Base-by-base conservation (phyloP, 2,888 invertebrate genomes). In the Pachymerium ferrugineum region DNA sequence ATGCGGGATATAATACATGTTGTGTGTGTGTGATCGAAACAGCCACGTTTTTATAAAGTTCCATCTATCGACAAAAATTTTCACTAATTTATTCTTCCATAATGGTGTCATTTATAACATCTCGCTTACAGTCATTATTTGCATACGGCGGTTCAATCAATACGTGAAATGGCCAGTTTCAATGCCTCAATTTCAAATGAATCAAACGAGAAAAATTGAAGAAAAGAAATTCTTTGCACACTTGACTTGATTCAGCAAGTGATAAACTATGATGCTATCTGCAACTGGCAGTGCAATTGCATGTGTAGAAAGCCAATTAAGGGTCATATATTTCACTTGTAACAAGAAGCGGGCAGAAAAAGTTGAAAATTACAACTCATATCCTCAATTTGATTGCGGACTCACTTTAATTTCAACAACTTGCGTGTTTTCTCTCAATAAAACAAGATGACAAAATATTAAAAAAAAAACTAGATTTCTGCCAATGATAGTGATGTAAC, bases 291-390 rank as follows among this genome's bases (percentile, higher is more conserved):
- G 62, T 62, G 62, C 62, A 62, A 62, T 62, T 62, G 62, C 62
- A 62, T 62, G 62, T 62, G 62, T 28, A 62, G 62, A 62, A 62
- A 62, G 62, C 62, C 62, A 62, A 62, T 62, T 62, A 62, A 62
- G 62, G 62, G 62, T 62, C 62, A 25, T 62, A 62, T 22, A 62
- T 62, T 62, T 62, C 62, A 25, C 62, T 62, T 62, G 62, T 62
- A 62, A 62, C 62, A 62, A 62, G 62, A 62, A 62, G 62, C 62
- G 28, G 28, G 62, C 62, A 25, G 25, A 62, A 62, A 62, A 62
- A 25, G 62, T 12, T 62, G 62, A 28, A 62, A 62, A 62, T 62
- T 62, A 62, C 62, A 62, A 62, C 12, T 62, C 62, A n/a, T 62
- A 62, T 25, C 62, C 25, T 62, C 62, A 62, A 62, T 62, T 28